phyloP scores from a whole-genome alignment of 1,140 invertebrate genomes.

The Drosophila micromelanica region DNA sequence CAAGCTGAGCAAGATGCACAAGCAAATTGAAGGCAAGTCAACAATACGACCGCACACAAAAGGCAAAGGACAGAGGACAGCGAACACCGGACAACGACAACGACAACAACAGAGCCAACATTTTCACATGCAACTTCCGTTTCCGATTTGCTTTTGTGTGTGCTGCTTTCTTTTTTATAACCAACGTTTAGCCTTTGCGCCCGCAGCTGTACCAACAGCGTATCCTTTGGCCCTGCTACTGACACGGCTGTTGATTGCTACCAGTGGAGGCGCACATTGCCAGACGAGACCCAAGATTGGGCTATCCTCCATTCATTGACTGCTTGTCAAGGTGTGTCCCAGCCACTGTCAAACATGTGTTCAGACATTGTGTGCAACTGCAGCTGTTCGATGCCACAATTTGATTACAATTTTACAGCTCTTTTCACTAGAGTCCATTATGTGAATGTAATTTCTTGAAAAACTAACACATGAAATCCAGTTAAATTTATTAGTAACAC shows the following conservation, averaged over 20 bases:
- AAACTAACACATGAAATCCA: too few species aligned
- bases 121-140: conserved; percentile 77
- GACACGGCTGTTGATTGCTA: conserved; percentile 69
- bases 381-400: neutral
- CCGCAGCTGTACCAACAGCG: conserved; percentile 17
- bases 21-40: conserved; percentile 37
- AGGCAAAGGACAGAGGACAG: conserved; percentile 1
- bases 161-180: conserved; percentile 28
- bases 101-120: conserved; percentile 40
- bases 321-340: conserved; percentile 24
- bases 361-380: conserved; percentile 4
- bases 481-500: too few species aligned
- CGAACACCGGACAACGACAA: neutral
- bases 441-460: neutral
- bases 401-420: conserved; percentile 3
- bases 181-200: conserved; percentile 53
- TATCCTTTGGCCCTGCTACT: conserved; percentile 49
- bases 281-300: conserved; percentile 34
- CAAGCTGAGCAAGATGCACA: conserved; percentile 23
- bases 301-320: conserved; percentile 2
- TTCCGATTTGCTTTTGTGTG: conserved; percentile 73
- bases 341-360: conserved; percentile 30
- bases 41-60: conserved; percentile 41
- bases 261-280: conserved; percentile 30
- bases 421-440: neutral